Conservation (phyloP, 2,888 invertebrate genomes). For the Megamerina dolium region DNA sequence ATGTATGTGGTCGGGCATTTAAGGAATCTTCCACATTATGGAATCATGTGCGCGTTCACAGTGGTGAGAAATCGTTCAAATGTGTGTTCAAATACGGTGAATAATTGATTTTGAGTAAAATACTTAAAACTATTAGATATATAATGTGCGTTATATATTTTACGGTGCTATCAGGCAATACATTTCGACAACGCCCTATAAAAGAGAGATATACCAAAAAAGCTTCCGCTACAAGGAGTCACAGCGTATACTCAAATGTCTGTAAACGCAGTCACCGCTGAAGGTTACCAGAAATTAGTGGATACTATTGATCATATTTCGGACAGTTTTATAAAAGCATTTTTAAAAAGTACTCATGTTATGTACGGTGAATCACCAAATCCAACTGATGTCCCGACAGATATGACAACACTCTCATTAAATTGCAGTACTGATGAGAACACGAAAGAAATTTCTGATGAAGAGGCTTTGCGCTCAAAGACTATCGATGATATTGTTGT, state of each 20-base stretch:
- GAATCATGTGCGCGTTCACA: conserved; percentile 74
- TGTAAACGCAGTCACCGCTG: conserved; percentile 6
- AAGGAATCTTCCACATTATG: conserved; percentile 82
- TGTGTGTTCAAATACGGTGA: conserved; percentile 84
- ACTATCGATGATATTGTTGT: conserved; percentile 48
- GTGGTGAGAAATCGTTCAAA: conserved; percentile 77
- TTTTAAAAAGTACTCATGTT: conserved; percentile 29
- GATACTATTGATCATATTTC: conserved; percentile 28
- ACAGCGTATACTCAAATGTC: conserved; percentile 75
- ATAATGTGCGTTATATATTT: background rate
- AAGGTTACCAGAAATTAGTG: too few species aligned
- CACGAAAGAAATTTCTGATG: conserved; percentile 11
- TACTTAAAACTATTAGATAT: too few species aligned
- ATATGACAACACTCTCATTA: background rate
- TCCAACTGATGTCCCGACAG: background rate
- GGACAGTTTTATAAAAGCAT: conserved; percentile 37
- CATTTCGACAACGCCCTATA: conserved; percentile 82
- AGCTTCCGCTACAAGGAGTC: conserved; percentile 81
- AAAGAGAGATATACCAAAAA: conserved; percentile 73
- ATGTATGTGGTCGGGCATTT: conserved; percentile 73
- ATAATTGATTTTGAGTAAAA: too few species aligned
- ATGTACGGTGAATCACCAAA: conserved; percentile 1
- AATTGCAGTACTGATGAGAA: conserved; percentile 1
- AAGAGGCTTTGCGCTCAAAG: conserved; percentile 38
- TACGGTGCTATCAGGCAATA: conserved; percentile 61